Conservation (phyloP, 1,140 invertebrate species). For the Caenorhabditis elegans region DNA sequence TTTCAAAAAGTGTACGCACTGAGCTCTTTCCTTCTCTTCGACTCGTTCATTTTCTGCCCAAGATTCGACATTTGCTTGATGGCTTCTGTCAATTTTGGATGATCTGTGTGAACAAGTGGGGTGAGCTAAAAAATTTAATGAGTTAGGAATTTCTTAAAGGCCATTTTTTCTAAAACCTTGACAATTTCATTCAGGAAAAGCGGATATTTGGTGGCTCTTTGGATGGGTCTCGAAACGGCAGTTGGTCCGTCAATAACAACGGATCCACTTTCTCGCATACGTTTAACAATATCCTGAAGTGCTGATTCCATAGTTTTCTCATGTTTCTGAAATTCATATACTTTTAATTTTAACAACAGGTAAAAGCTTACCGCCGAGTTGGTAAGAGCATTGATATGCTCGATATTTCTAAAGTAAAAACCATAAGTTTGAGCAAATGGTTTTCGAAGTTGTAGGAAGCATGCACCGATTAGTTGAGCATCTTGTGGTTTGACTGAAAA, state of each 20-base stretch:
- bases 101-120: constrained; percentile 55
- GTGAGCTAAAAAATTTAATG: constrained; percentile 35
- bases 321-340: constrained; percentile 47
- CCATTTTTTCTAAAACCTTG: constrained; percentile 49
- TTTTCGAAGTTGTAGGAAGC: constrained; percentile 55
- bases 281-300: constrained; percentile 47
- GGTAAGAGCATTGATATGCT: constrained; percentile 53
- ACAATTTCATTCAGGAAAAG: constrained; percentile 57
- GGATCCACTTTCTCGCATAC: constrained; percentile 52
- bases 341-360: neutral
- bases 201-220: constrained; percentile 60
- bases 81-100: constrained; percentile 60
- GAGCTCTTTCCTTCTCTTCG: constrained; percentile 59
- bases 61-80: constrained; percentile 56
- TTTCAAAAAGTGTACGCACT: constrained; percentile 33
- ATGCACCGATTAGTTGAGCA: constrained; percentile 46
- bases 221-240: constrained; percentile 56
- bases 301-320: constrained; percentile 46
- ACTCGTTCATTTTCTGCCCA: constrained; percentile 61
- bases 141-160: neutral
- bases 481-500: constrained; percentile 41
- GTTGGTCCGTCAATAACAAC: constrained; percentile 58
- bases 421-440: constrained; percentile 55
- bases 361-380: constrained; percentile 49
- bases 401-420: constrained; percentile 56